Percentiles rank a stretch among this genome's conserved stretches.
These are phyloP conservation scores for Gasterosteus nipponicus DNA, from an alignment of 2,113 vertebrate genomes.

Conservation along the genomic window DNA sequence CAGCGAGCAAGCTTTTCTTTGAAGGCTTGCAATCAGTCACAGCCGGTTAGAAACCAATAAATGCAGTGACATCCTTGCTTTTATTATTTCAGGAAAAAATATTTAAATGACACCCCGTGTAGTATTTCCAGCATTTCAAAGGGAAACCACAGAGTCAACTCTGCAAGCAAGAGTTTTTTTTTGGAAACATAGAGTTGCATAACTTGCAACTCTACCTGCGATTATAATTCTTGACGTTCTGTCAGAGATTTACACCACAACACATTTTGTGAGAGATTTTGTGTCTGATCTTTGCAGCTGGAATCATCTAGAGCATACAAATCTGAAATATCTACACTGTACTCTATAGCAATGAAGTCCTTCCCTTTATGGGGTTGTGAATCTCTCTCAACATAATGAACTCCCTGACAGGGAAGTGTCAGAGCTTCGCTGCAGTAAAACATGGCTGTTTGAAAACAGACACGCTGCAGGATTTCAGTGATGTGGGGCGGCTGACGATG, in stretches of 20 bases:
- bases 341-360: slow-evolving; percentile 27
- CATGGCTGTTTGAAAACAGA: slow-evolving; percentile 28
- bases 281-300: slow-evolving; percentile 20
- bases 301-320: slow-evolving; percentile 12
- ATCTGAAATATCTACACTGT: slow-evolving; percentile 17
- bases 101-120: slow-evolving; percentile 22
- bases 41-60: slow-evolving; percentile 62
- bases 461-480: slow-evolving; percentile 27
- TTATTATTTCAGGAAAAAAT: slow-evolving; percentile 4
- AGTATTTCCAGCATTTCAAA: slow-evolving; percentile 29
- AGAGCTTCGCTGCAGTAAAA: slow-evolving; percentile 39
- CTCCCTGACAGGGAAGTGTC: slow-evolving; percentile 44
- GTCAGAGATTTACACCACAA: slow-evolving; percentile 11
- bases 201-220: slow-evolving; percentile 23
- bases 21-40: slow-evolving; percentile 54
- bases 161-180: slow-evolving; percentile 25
- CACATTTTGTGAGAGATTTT: slow-evolving; percentile 3
- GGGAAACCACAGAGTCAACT: neutral
- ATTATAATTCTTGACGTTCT: slow-evolving; percentile 17
- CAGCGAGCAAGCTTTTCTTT: slow-evolving; percentile 51
- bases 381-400: slow-evolving; percentile 55
- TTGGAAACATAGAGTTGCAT: neutral
- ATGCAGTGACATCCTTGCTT: slow-evolving; percentile 33
- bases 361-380: slow-evolving; percentile 43
- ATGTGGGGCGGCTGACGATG: slow-evolving; percentile 13